Evolutionary conservation across 1,140 invertebrate genomes (phyloP).

Genomic region (Musca vetustissima): DNA sequence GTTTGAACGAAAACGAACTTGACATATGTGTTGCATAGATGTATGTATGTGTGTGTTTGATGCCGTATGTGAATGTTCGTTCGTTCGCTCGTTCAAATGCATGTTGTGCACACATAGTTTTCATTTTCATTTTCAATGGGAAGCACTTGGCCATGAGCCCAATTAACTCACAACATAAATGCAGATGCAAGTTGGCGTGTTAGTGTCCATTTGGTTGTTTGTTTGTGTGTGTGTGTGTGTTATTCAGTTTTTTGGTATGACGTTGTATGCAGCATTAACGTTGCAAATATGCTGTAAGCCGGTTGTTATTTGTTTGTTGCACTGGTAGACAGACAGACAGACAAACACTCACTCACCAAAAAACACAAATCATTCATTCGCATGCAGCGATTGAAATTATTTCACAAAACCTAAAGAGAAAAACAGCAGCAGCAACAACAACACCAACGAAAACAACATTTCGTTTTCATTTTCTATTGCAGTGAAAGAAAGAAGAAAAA

Average conservation of each 20-base stretch:
- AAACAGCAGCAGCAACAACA: background rate
- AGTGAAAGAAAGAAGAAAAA: background rate
- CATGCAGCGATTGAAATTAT: constrained; percentile 8
- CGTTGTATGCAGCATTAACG: constrained; percentile 5
- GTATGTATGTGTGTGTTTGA: no score
- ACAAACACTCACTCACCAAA: background rate
- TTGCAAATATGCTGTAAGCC: constrained; percentile 3
- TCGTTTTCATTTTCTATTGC: constrained; percentile 11
- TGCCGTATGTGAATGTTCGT: no score
- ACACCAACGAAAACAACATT: background rate
- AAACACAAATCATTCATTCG: background rate
- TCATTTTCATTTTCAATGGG: constrained; percentile 23
- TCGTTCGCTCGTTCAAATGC: background rate
- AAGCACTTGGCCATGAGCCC: constrained; percentile 23
- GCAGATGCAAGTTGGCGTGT: background rate
- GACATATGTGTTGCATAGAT: no score
- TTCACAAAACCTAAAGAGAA: background rate
- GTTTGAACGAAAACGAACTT: no score
- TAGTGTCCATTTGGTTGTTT: background rate
- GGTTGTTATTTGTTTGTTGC: constrained; percentile 4
- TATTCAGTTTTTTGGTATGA: background rate
- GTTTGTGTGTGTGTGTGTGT: background rate
- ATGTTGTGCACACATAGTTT: background rate
- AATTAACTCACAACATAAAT: constrained; percentile 15
- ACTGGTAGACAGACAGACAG: no score